Evolutionary conservation across 2,888 invertebrate species (phyloP).

Genomic region (Lithosia quadra): DNA sequence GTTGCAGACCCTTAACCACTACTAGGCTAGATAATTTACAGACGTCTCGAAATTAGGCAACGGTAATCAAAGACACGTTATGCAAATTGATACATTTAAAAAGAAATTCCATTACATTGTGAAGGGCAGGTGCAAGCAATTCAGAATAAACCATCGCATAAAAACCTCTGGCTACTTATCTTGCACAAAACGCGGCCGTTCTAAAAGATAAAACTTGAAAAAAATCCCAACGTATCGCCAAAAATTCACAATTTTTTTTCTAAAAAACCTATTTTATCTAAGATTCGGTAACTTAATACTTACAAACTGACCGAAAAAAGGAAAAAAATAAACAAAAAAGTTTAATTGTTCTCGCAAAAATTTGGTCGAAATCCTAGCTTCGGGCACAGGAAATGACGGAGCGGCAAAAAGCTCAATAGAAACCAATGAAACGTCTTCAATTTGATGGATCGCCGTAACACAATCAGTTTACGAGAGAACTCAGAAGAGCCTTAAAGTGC

Average conservation of each 20-base stretch:
- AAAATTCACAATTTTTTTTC: conserved; percentile 65
- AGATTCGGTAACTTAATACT: conserved; percentile 76
- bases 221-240: conserved; percentile 61
- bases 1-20: too few relatives aligned
- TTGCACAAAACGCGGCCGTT: conserved; percentile 60
- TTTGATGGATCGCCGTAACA: conserved; percentile 85
- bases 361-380: conserved; percentile 72
- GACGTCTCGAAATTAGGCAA: too few relatives aligned
- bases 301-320: conserved; percentile 78
- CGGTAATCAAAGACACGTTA: background rate
- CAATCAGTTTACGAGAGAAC: conserved; percentile 79
- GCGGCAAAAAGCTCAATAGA: conserved; percentile 71
- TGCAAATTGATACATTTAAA: conserved; percentile 16
- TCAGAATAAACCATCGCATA: conserved; percentile 40
- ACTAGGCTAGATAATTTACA: too few relatives aligned
- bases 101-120: conserved; percentile 16
- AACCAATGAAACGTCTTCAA: conserved; percentile 77
- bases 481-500: conserved; percentile 79
- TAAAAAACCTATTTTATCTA: conserved; percentile 68
- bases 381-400: conserved; percentile 82
- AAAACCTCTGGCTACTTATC: conserved; percentile 63
- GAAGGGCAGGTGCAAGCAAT: conserved; percentile 51
- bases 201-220: conserved; percentile 51
- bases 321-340: conserved; percentile 69
- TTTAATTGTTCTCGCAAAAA: conserved; percentile 81